Conservation (phyloP, 1,140 invertebrate species). For the Stegodyphus dumicola region DNA sequence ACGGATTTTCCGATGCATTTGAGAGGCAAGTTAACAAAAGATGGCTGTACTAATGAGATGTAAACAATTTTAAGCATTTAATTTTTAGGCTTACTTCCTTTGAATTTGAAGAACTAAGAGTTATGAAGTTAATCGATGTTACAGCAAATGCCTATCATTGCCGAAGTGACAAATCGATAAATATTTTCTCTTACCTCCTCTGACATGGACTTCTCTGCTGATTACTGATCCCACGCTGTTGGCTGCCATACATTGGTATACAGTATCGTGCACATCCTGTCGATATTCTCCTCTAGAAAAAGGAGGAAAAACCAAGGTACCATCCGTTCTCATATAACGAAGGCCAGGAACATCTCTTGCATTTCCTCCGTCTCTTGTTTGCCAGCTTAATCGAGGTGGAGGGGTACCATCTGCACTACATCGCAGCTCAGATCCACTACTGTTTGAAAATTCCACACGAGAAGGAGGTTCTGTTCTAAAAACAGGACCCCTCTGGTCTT, state of each 20-base stretch:
- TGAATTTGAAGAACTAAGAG: too few species aligned
- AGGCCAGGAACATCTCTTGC: slow-evolving; percentile 77
- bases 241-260: slow-evolving; percentile 86
- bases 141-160: too few species aligned
- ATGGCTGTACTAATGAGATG: too few species aligned
- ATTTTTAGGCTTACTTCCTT: too few species aligned
- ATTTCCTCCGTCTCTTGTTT: slow-evolving; percentile 72
- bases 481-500: slow-evolving; percentile 76
- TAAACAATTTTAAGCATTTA: too few species aligned
- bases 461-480: slow-evolving; percentile 93
- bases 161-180: too few species aligned
- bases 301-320: slow-evolving; percentile 68
- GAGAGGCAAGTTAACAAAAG: too few species aligned
- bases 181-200: slow-evolving; percentile 81
- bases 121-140: too few species aligned
- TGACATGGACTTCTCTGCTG: slow-evolving; percentile 90
- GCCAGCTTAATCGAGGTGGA: slow-evolving; percentile 88
- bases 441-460: slow-evolving; percentile 92
- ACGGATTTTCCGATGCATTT: too few species aligned
- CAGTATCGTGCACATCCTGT: slow-evolving; percentile 72
- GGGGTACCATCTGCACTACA: slow-evolving; percentile 91
- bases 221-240: slow-evolving; percentile 90
- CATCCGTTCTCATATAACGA: slow-evolving; percentile 73
- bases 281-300: slow-evolving; percentile 67
- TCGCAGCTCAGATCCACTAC: slow-evolving; percentile 89